These are phyloP conservation scores for Arizona elegans DNA, from an alignment of 2,113 vertebrate genomes.

Conservation along the genomic window DNA sequence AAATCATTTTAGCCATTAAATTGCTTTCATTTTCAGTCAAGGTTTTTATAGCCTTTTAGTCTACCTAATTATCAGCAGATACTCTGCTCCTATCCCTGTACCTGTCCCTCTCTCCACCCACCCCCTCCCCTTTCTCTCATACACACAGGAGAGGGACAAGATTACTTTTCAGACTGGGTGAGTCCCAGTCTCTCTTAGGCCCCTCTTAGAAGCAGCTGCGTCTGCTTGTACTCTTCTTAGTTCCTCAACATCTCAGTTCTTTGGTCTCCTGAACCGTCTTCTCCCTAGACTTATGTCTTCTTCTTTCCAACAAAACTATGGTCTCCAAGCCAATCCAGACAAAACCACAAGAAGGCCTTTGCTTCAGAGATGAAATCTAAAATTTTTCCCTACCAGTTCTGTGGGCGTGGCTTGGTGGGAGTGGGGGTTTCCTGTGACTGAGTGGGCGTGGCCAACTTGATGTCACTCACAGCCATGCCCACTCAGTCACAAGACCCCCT, in stretches of 20 bases:
- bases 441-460: too few relatives aligned
- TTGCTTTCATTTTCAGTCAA: neutral
- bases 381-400: too few relatives aligned
- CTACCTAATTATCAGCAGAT: neutral
- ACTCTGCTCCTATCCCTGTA: too few relatives aligned
- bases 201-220: neutral
- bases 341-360: neutral
- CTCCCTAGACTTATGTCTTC: neutral
- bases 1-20: neutral
- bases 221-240: neutral
- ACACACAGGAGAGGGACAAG: too few relatives aligned
- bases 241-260: neutral
- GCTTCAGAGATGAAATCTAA: neutral
- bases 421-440: too few relatives aligned
- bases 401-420: too few relatives aligned
- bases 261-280: neutral
- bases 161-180: neutral
- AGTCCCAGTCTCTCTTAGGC: neutral
- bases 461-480: too few relatives aligned
- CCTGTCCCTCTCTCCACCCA: neutral
- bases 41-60: neutral
- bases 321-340: neutral
- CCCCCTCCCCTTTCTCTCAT: too few relatives aligned
- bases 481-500: too few relatives aligned
- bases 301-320: neutral